Base-by-base conservation (phyloP, 2,113 vertebrate genomes). In the Trichechus manatus region DNA sequence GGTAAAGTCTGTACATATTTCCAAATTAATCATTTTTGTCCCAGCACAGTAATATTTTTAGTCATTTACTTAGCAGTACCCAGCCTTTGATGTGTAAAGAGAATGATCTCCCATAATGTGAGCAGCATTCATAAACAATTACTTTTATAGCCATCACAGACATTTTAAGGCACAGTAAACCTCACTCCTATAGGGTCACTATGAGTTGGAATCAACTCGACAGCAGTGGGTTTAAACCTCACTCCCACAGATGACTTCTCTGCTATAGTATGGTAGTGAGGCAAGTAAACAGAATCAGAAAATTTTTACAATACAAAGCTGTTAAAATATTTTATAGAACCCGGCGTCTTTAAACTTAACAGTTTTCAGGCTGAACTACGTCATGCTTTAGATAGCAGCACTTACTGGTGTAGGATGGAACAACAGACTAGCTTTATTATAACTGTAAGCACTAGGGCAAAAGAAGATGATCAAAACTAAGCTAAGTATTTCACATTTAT, bases 111-210 rank as follows among this genome's bases (percentile, higher is more conserved):
- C 72, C 33, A 56, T 74, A 72, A 80, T 6, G 17, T n/a, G 13
- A 53, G 7, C 27, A 20, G 59, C 29, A 61, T 94, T 88, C 53
- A 88, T 82, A 91, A 97, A 83, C 61, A 82, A n/a, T 64, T 89
- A 78, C 31, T 94, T 95, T 93, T 63, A 94, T 7, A 92, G 86
- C 17, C 27, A 14, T 79, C 70, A n/a, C 29, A 63, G 77, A 85
- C 31, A 94, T 79, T 77, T 68, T 9, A 23, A 63, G 33, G 44
- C 53, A 89, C 3, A 61, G 36, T 15, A 42, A 93, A 80, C 5
- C 33, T 83, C n/a, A 42, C 20, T 84, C 7, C 47, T 47, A 4
- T 15, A 56, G 53, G 15, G 53, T 56, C 53, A 13, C 53, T 56
- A 56, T 56, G 53, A 56, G 53, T 56, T 15, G 13, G 53, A 56